Conservation (phyloP, 2,888 invertebrate species). For the Scrobipalpa costella region DNA sequence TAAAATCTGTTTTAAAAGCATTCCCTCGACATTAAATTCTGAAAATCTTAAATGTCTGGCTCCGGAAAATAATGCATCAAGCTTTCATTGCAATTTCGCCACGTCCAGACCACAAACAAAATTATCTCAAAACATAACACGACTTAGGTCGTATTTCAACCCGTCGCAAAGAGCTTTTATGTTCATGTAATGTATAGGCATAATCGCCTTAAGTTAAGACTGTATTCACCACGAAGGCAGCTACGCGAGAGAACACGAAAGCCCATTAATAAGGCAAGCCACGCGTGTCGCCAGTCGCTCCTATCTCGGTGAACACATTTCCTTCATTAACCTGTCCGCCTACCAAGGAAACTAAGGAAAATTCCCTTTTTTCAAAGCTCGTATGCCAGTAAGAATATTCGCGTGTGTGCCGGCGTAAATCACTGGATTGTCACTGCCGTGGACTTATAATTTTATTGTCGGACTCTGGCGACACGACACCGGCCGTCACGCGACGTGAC, state of each 20-base stretch:
- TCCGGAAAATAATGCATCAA: too few relatives aligned
- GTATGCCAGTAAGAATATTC: conserved; percentile 72
- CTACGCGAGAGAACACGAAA: conserved; percentile 26
- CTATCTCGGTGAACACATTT: conserved; percentile 70
- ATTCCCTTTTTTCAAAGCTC: conserved; percentile 60
- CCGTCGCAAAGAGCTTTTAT: conserved; percentile 28
- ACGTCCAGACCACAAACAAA: neutral
- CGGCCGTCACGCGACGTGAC: conserved; percentile 65
- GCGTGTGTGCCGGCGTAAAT: conserved; percentile 79
- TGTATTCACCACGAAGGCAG: conserved; percentile 24
- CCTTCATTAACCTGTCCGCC: conserved; percentile 77
- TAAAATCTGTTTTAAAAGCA: too few relatives aligned
- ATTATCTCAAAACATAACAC: conserved; percentile 3
- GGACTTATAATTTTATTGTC: conserved; percentile 81
- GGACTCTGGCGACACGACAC: conserved; percentile 74
- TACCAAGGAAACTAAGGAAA: conserved; percentile 38
- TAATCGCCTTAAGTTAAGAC: conserved; percentile 24
- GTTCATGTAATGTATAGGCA: conserved; percentile 24
- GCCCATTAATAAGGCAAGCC: conserved; percentile 51
- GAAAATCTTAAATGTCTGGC: too few relatives aligned
- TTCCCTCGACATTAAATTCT: too few relatives aligned
- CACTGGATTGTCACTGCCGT: conserved; percentile 80
- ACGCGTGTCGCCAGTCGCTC: conserved; percentile 57
- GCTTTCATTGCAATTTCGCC: neutral
- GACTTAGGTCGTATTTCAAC: neutral